Base-by-base conservation (phyloP, 64 coral and sea anemone genomes). In the Dendrophyllia cribrosa region DNA sequence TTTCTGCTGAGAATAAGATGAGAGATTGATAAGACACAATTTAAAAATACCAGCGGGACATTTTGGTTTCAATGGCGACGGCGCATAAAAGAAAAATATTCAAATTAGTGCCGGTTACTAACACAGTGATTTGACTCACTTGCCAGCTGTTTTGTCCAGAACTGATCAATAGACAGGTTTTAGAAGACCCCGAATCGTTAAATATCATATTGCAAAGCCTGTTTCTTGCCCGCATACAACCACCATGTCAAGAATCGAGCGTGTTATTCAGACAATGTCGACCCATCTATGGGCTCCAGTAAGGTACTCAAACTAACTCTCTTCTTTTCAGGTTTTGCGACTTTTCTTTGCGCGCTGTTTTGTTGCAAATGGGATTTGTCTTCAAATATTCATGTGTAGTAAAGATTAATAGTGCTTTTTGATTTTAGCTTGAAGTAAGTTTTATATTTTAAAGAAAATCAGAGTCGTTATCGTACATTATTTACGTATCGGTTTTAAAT, bases 211-310 rank as follows among this genome's bases (percentile, higher is more conserved):
- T 7, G 12, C 16, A 7, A 14, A 43, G 56, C 50, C 12, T 60
- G 77, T 22, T 16, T 9, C 4, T 6, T 44, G 61, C 7, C 12
- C 44, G 8, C 12, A 3, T 22, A 1, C 26, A 9, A 6, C 9
- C 7, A 43, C 48, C 62, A 92, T 92, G 90, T 83, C 91, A 21
- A 77, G 14, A 20, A 65, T 93, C 6, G 91, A 93, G 10, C 71
- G 51, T 47, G 91, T 73, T 7, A 49, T 93, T 7, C 70, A 78
- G 19, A 76, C 75, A 2, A 71, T 93, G 0, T 59, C 82, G 13
- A 17, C 72, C 0, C 58, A 80, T 26, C 73, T 93, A 2, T 93
- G 82, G 82, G 91, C 91, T 15, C 60, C 91, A 48, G 73, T n/a
- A 9, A 93, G 91, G 91, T 93, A 93, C 58, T 15, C 5, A 17